Conservation (phyloP, 1,140 invertebrate genomes). For the Sarcophaga bullata region DNA sequence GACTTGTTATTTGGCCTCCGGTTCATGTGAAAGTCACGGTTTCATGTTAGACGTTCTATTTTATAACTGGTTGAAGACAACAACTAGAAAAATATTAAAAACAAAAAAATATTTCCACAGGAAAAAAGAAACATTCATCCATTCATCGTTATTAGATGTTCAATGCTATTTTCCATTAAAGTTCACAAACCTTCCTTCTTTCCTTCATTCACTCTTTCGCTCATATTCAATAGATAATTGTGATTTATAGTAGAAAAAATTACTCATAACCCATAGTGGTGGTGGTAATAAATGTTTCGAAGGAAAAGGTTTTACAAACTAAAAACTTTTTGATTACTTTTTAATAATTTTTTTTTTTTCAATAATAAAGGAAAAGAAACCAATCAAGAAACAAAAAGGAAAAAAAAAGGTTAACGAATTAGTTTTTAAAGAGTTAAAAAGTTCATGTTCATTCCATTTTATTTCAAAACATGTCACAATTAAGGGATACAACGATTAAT, state of each 20-base stretch:
- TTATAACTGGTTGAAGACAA: too few relatives aligned
- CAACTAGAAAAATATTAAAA: background rate
- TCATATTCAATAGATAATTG: background rate
- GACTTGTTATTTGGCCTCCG: slow-evolving; percentile 12
- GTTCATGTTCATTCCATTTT: too few relatives aligned
- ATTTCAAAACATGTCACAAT: background rate
- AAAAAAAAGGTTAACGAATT: too few relatives aligned
- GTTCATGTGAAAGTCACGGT: slow-evolving; percentile 38
- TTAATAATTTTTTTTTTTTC: too few relatives aligned
- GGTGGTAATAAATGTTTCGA: background rate
- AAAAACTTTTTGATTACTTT: too few relatives aligned
- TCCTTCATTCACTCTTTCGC: background rate
- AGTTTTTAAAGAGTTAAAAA: too few relatives aligned
- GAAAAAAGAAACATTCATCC: background rate
- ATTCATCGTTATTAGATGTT: slow-evolving; percentile 17
- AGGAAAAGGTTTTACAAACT: too few relatives aligned
- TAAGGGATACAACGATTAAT: background rate
- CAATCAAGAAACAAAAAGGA: too few relatives aligned
- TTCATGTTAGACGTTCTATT: slow-evolving; percentile 3
- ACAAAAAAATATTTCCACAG: background rate
- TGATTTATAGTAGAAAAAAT: background rate
- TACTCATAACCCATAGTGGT: background rate
- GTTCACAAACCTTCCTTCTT: slow-evolving; percentile 1
- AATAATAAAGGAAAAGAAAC: too few relatives aligned
- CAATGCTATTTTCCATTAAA: background rate